Evolutionary conservation across 2,113 vertebrate species (phyloP).

Genomic region (Mohoua ochrocephala): DNA sequence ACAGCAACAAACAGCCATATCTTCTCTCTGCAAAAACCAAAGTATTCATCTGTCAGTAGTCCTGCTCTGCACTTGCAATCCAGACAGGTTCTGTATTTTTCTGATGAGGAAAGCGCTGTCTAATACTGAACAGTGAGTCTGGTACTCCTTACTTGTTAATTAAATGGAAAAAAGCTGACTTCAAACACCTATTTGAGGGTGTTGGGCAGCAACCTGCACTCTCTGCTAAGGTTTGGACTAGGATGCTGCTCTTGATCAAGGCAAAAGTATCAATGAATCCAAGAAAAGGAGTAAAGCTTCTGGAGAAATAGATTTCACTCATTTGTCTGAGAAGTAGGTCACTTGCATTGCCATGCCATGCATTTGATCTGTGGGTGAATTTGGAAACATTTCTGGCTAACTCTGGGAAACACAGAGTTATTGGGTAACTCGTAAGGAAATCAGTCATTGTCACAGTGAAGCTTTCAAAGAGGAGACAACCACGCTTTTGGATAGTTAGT

Average conservation of each 20-base stretch:
- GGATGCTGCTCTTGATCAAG: neutral
- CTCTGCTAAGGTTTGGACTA: neutral
- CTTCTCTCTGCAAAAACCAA: slow-evolving; percentile 14
- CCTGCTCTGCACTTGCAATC: neutral
- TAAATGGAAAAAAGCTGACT: neutral
- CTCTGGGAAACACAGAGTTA: neutral
- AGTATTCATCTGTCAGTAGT: neutral
- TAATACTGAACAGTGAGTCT: neutral
- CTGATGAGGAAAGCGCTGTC: neutral
- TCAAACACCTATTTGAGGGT: neutral
- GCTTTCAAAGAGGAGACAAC: neutral
- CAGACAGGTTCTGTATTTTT: neutral
- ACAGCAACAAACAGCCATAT: neutral
- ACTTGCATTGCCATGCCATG: neutral
- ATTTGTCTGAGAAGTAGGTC: neutral
- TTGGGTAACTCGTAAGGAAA: neutral
- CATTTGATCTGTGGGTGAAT: neutral
- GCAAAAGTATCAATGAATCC: neutral
- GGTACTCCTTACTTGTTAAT: neutral
- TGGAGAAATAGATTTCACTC: neutral
- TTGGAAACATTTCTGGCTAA: neutral
- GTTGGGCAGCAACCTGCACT: neutral
- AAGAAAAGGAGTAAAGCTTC: neutral
- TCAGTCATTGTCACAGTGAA: neutral
- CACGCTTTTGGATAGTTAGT: neutral